Base-by-base conservation (phyloP, 1,140 invertebrate species). In the Drosophila quadrilineata region DNA sequence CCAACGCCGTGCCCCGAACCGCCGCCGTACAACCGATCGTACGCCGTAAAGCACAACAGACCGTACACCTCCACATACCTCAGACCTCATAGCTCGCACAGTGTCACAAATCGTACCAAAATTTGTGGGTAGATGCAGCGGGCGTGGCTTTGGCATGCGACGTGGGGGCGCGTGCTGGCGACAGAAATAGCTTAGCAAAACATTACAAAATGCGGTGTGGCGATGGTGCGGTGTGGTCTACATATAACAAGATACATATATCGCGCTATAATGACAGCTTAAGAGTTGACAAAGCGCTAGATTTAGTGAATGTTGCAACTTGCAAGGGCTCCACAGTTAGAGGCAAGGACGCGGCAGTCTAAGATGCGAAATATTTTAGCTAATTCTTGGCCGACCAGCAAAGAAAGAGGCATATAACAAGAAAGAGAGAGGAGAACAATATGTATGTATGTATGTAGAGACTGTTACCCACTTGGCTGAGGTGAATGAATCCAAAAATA, bases 401-500 rank as follows among this genome's bases (percentile, higher is more conserved):
- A n/a, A n/a, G n/a, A n/a, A n/a, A n/a, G n/a, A n/a, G n/a, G n/a
- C n/a, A n/a, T n/a, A n/a, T n/a, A n/a, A n/a, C n/a, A n/a, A n/a
- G n/a, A n/a, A n/a, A n/a, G n/a, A n/a, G n/a, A n/a, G n/a, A n/a
- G n/a, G n/a, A n/a, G n/a, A n/a, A n/a, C n/a, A n/a, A n/a, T n/a
- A n/a, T n/a, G n/a, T n/a, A n/a, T n/a, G n/a, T n/a, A n/a, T n/a
- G n/a, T n/a, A n/a, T 35, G 48, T 46, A 36, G 45, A 38, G 31
- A 29, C 38, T 52, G 49, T 52, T 36, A 43, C 38, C 56, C 49
- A 66, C 67, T 59, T 40, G 38, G 48, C 33, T 77, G 49, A 77
- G 74, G 74, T 77, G 74, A 77, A 77, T 79, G 74, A 77, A 77
- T 77, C 59, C 75, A 40, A 69, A 77, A 77, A 77, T 77, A 77